Evolutionary conservation across 2,888 invertebrate species (phyloP).

Genomic region (Mythimna albipuncta): DNA sequence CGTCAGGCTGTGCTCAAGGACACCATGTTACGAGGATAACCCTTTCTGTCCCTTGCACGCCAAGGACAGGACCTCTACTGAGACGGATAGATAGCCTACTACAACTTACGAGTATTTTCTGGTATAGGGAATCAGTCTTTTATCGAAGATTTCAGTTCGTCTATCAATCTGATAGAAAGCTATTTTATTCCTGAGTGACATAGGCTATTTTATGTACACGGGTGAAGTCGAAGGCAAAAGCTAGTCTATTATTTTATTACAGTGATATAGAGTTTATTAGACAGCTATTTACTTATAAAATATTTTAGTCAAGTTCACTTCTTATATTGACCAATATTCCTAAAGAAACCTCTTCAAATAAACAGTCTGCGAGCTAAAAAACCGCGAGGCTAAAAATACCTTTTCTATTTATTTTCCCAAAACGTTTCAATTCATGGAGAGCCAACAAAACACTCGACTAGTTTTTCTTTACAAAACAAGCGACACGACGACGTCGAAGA

Average conservation of each 20-base stretch:
- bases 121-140: neutral
- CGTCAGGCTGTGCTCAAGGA: slow-evolving; percentile 14
- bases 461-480: slow-evolving; percentile 46
- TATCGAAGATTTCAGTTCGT: too few species aligned
- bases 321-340: neutral
- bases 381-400: neutral
- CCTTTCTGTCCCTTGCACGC: slow-evolving; percentile 15
- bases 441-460: slow-evolving; percentile 29
- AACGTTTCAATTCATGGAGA: slow-evolving; percentile 25
- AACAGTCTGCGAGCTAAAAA: neutral
- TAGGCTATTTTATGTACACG: too few species aligned
- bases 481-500: slow-evolving; percentile 29
- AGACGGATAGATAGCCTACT: neutral
- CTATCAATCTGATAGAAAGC: too few species aligned
- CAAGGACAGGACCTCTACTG: neutral
- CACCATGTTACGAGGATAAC: slow-evolving; percentile 26
- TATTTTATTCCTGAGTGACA: too few species aligned
- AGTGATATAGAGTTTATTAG: too few species aligned
- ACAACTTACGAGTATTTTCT: neutral
- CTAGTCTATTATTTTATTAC: too few species aligned
- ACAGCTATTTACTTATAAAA: neutral
- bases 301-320: neutral
- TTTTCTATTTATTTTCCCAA: slow-evolving; percentile 17
- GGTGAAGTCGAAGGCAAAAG: too few species aligned
- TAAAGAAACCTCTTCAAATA: neutral